Conservation (phyloP, 2,113 vertebrate genomes). For the Tapirus terrestris region DNA sequence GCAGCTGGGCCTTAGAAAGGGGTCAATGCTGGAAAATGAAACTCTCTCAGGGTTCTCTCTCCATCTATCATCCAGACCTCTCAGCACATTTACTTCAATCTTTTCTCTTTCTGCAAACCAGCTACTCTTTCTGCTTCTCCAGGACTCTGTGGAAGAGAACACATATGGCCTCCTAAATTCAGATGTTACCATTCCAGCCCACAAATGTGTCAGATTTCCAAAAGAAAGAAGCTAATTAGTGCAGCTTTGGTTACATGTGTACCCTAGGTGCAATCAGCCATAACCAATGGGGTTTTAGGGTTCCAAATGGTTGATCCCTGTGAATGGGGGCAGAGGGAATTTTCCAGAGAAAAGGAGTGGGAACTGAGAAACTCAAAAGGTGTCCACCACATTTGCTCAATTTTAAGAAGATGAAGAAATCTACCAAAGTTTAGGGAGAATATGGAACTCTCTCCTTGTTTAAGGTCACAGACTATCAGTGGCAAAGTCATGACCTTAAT, state of each 20-base stretch:
- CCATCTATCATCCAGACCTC: neutral
- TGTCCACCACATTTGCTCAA: neutral
- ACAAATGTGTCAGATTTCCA: neutral
- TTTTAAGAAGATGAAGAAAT: neutral
- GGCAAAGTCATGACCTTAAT: neutral
- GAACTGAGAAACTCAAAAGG: neutral
- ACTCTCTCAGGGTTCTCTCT: neutral
- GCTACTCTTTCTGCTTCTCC: neutral
- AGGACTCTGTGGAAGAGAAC: neutral
- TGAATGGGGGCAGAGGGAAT: neutral
- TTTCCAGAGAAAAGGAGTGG: neutral
- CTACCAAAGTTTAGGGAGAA: neutral
- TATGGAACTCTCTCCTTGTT: neutral
- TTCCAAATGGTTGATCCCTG: neutral
- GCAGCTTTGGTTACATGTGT: fast-evolving
- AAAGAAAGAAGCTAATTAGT: neutral
- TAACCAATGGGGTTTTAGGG: too few species aligned
- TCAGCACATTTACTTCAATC: neutral
- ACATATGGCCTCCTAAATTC: neutral
- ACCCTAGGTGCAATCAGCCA: neutral
- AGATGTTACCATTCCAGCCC: neutral
- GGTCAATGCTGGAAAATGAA: neutral
- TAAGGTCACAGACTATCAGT: neutral
- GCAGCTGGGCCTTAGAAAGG: neutral
- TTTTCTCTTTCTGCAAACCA: neutral